Percentiles rank a stretch among this genome's conserved stretches.
These are phyloP conservation scores for Thumatha senex DNA, from an alignment of 2,888 invertebrate species.

Conservation along the genomic window DNA sequence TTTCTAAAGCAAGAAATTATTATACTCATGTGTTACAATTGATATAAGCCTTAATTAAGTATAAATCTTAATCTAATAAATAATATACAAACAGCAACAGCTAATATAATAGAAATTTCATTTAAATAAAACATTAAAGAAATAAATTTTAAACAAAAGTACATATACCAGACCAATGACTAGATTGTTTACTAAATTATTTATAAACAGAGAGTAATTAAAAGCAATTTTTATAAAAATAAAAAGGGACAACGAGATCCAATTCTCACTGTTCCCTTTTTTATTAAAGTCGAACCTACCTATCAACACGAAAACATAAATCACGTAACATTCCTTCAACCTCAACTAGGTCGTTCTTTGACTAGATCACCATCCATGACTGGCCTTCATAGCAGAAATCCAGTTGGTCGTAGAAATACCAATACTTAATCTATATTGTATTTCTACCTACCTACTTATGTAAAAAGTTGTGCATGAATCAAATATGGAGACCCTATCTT, in stretches of 20 bases:
- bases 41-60: conserved; percentile 31
- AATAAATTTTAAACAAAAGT: conserved; percentile 10
- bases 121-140: conserved; percentile 16
- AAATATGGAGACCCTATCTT: conserved; percentile 40
- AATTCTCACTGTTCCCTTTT: conserved; percentile 11
- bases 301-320: not conserved
- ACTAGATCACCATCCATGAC: not conserved
- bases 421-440: conserved; percentile 54
- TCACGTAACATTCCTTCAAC: too few species aligned
- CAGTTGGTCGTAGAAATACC: conserved; percentile 53
- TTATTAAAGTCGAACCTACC: conserved; percentile 11
- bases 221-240: conserved; percentile 31
- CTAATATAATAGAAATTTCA: conserved; percentile 8
- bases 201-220: conserved; percentile 1
- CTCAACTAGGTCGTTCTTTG: too few species aligned
- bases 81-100: conserved; percentile 23
- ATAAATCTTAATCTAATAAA: conserved; percentile 27
- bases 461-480: conserved; percentile 75
- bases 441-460: conserved; percentile 72
- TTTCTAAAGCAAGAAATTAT: conserved; percentile 11
- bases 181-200: conserved; percentile 4
- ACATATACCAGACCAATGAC: conserved; percentile 4
- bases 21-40: conserved; percentile 24
- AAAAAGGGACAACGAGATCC: conserved; percentile 17
- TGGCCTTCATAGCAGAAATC: conserved; percentile 12